Base-by-base conservation (phyloP, 2,113 vertebrate genomes). In the Parus major region DNA sequence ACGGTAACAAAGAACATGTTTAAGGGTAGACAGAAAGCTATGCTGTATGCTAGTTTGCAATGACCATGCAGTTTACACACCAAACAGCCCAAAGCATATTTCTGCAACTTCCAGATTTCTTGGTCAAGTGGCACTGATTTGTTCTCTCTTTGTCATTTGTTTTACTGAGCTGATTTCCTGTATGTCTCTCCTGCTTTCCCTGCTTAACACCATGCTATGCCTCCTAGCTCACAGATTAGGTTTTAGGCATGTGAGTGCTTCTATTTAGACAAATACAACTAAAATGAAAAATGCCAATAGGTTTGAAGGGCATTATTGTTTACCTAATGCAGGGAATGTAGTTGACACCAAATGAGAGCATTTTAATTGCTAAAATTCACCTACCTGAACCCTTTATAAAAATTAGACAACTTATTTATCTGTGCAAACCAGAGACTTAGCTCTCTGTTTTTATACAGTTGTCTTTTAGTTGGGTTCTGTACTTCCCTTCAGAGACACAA, bases 21-120 rank as follows among this genome's bases (percentile, higher is more conserved):
- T 98, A 97, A 96, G 84, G 80, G 52, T 96, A 98, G 96, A 97
- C 97, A 97, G 90, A 94, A 94, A 91, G 53, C 33, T 94, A 53
- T 86, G 84, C 92, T 72, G 42, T 91, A 24, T 91, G 93, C 61
- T 91, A 93, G 92, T 76, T 97, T 88, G 85, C 73, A 91, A 94
- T 69, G 78, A 69, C 50, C 68, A 14, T 70, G 41, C 39, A 96
- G 89, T 97, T 98, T 97, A 96, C 77, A 97, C 73, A 91, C 53
- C 73, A 98, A 97, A 97, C 77, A 93, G 63, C 27, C 55, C 52
- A 17, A 87, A 96, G 87, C 19, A 33, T 87, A 84, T 84, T 96
- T 95, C 82, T 96, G 93, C 92, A 97, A 91, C 87, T 94, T 96
- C 46, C 35, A 72, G 69, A n/a, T 56, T 89, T 73, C 70, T 83